Conservation (phyloP, 1,140 invertebrate genomes). For the Bombus vancouverensis region DNA sequence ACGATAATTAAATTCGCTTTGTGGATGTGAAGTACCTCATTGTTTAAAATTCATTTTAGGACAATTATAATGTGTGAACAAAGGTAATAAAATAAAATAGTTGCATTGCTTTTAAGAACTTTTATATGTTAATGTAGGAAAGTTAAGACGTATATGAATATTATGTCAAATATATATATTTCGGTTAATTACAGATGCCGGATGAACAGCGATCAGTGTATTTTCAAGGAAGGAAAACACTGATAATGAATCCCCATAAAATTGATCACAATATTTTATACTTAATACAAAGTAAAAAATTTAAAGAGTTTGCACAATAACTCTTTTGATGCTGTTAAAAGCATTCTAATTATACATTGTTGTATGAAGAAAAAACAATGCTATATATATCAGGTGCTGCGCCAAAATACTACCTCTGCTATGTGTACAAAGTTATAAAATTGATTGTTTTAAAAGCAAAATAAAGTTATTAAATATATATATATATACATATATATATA, state of each 20-base stretch:
- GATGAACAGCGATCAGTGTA: constrained; percentile 56
- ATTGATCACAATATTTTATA: constrained; percentile 53
- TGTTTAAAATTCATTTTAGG: neutral
- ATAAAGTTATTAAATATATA: constrained; percentile 66
- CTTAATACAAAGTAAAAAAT: constrained; percentile 38
- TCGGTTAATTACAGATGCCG: constrained; percentile 69
- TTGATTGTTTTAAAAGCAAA: constrained; percentile 73
- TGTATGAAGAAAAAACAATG: constrained; percentile 59
- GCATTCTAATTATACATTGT: constrained; percentile 41
- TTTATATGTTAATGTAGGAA: constrained; percentile 3
- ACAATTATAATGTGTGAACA: constrained; percentile 14
- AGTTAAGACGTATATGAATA: neutral
- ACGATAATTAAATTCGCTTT: constrained; percentile 20
- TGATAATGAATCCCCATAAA: constrained; percentile 58
- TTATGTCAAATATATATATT: neutral
- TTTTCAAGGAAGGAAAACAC: constrained; percentile 62
- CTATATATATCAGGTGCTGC: constrained; percentile 71
- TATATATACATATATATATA: constrained; percentile 44
- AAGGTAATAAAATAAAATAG: constrained; percentile 39
- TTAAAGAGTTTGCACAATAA: constrained; percentile 52
- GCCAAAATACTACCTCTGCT: constrained; percentile 78
- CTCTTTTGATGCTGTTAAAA: constrained; percentile 15
- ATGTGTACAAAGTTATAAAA: constrained; percentile 78
- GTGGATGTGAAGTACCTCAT: neutral
- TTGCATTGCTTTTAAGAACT: constrained; percentile 37